Conservation (phyloP, 2,888 invertebrate species). For the Temnothorax unifasciatus region DNA sequence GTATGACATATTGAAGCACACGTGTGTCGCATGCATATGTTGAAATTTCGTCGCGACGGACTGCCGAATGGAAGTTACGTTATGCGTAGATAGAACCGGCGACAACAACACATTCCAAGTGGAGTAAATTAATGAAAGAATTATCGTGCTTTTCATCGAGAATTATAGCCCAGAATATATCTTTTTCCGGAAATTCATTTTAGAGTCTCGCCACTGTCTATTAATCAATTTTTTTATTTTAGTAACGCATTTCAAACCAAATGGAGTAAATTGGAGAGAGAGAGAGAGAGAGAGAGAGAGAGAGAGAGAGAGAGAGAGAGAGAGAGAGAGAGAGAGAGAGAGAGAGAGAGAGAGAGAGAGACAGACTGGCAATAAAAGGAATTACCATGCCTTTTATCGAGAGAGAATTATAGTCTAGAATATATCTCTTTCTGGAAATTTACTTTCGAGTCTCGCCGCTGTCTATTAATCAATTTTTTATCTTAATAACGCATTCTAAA, state of each 20-base stretch:
- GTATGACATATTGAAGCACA: conserved; percentile 12
- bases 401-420: background rate
- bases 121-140: background rate
- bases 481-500: background rate
- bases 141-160: too few relatives aligned
- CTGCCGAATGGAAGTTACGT: conserved; percentile 1
- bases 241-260: too few relatives aligned
- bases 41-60: conserved; percentile 27
- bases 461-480: background rate
- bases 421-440: background rate
- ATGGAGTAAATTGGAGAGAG: background rate
- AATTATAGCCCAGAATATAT: too few relatives aligned
- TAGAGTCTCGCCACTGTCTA: too few relatives aligned
- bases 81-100: background rate
- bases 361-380: background rate
- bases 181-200: too few relatives aligned
- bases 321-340: background rate
- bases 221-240: too few relatives aligned
- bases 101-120: background rate
- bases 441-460: background rate
- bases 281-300: too few relatives aligned
- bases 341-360: background rate
- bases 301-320: background rate
- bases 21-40: conserved; percentile 21
- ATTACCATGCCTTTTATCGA: background rate